phyloP scores from a whole-genome alignment of 35 echinoderm and acorn worm species.

The Holothuria glaberrima region DNA sequence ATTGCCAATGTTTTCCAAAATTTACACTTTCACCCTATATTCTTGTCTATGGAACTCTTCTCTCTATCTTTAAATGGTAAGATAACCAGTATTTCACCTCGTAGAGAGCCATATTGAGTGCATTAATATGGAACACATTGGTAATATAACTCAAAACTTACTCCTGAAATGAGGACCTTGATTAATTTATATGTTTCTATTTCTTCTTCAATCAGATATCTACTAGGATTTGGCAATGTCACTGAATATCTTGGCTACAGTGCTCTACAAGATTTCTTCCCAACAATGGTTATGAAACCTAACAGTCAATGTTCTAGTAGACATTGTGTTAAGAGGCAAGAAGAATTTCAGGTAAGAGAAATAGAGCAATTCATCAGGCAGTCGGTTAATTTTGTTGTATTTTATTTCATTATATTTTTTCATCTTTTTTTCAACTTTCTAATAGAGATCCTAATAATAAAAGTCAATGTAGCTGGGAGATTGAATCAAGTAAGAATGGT shows the following conservation, averaged over 20 bases:
- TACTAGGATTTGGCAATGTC: constrained; percentile 89
- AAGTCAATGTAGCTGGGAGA: too few species aligned
- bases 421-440: too few species aligned
- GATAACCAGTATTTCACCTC: too few species aligned
- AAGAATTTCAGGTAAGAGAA: constrained; percentile 73
- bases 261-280: constrained; percentile 95
- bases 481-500: too few species aligned
- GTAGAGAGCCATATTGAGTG: too few species aligned
- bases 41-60: background rate
- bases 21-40: background rate
- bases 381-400: too few species aligned
- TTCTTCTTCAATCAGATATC: constrained; percentile 66
- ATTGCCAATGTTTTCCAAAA: too few species aligned
- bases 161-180: too few species aligned
- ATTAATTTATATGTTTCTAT: constrained; percentile 13
- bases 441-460: too few species aligned
- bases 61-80: background rate
- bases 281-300: constrained; percentile 98
- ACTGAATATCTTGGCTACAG: constrained; percentile 96
- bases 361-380: too few species aligned
- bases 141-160: background rate
- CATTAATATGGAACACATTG: too few species aligned
- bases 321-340: constrained; percentile 81
- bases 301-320: constrained; percentile 84
- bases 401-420: too few species aligned